Percentiles rank a stretch among this genome's conserved stretches.
Conservation (phyloP, 1,140 invertebrate genomes). For the Polyergus mexicanus region DNA sequence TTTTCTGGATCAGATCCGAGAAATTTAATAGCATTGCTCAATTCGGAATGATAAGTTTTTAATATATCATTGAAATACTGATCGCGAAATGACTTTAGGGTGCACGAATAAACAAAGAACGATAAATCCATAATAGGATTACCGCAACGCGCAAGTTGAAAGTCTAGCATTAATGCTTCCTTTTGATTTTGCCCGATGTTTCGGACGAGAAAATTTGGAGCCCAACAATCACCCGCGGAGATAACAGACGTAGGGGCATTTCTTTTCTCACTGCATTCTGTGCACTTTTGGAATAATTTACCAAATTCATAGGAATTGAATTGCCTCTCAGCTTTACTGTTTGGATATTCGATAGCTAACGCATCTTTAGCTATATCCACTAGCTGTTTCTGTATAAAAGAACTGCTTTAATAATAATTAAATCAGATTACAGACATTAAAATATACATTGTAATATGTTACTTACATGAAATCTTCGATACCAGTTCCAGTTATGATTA, state of each 20-base stretch:
- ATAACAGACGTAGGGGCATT: conserved; percentile 86
- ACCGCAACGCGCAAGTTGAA: conserved; percentile 89
- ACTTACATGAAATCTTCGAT: conserved; percentile 87
- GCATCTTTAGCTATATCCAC: conserved; percentile 88
- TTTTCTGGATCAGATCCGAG: conserved; percentile 88
- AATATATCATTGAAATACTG: conserved; percentile 88
- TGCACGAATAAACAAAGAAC: conserved; percentile 89
- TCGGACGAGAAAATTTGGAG: conserved; percentile 90
- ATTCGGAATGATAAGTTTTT: conserved; percentile 87
- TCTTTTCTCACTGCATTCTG: conserved; percentile 65
- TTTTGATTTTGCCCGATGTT: conserved; percentile 82
- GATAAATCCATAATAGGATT: conserved; percentile 88
- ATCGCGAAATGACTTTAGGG: conserved; percentile 87
- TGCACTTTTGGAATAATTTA: conserved; percentile 76
- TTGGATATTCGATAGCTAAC: conserved; percentile 88
- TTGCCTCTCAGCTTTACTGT: conserved; percentile 87
- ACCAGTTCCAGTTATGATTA: conserved; percentile 88
- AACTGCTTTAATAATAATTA: not conserved
- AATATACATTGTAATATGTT: not conserved
- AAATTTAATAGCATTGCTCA: conserved; percentile 86
- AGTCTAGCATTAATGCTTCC: conserved; percentile 89
- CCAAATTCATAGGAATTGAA: conserved; percentile 82
- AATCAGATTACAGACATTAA: not conserved
- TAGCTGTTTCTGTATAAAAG: conserved; percentile 73
- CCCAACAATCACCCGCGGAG: conserved; percentile 91